Base-by-base conservation (phyloP, 1,140 invertebrate genomes). In the Ridgeia piscesae region DNA sequence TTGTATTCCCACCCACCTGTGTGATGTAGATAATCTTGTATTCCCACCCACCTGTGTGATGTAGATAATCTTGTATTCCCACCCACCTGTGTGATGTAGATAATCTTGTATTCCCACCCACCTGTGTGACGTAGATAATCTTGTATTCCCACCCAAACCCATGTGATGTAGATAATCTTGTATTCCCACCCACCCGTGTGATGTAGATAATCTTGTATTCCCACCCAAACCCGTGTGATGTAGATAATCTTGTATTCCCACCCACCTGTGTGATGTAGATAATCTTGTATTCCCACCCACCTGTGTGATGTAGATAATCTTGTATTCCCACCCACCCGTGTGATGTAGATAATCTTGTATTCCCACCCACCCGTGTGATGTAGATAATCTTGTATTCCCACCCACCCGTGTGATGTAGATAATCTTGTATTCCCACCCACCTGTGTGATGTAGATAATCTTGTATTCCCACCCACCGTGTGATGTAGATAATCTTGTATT, bases 221-320 rank as follows among this genome's bases (percentile, higher is more conserved):
- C 58, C 14, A 14, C 58, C 58, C 27, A n/a, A n/a, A 77, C 58
- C 58, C 27, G 58, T 8, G 58, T 77, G 58, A 77, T 77, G 93
- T 95, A 96, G 91, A 96, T 94, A 35, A 96, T 95, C 91, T 96
- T 96, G 92, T 96, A n/a, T n/a, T n/a, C n/a, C n/a, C n/a, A n/a
- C n/a, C n/a, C n/a, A n/a, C n/a, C n/a, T n/a, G n/a, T n/a, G n/a
- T n/a, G n/a, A n/a, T n/a, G n/a, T n/a, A n/a, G n/a, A n/a, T n/a
- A n/a, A n/a, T n/a, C 58, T 21, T 77, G 58, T 77, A 4, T 77
- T 77, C 58, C 58, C 14, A 14, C 58, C 58, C 27, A 77, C 58
- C 58, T 77, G 58, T 8, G 58, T 77, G 58, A 77, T 77, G 93
- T 95, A 96, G 91, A 96, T 94, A 35, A 96, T 95, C 91, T 96